A percentile compares a stretch with the other conserved stretches of the same genome.
Evolutionary conservation across 2,888 invertebrate species (phyloP).

Genomic region (Meiosimyza decipiens): DNA sequence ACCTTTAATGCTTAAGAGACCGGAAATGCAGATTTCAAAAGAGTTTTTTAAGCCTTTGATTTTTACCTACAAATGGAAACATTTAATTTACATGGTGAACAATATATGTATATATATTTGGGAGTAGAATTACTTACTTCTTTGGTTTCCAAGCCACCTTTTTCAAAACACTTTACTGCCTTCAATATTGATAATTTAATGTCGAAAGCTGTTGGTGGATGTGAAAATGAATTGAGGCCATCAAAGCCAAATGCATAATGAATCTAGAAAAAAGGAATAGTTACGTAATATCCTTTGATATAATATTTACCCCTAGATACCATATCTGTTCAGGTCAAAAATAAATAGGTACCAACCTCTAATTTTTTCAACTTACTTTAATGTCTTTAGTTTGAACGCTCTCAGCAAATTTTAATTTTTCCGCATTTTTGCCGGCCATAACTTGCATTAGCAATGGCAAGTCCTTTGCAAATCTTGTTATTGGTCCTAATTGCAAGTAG

Average conservation of each 20-base stretch:
- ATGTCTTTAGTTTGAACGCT: conserved; percentile 68
- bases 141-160: conserved; percentile 50
- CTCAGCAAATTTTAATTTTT: conserved; percentile 66
- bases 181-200: conserved; percentile 55
- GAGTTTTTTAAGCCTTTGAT: conserved; percentile 44
- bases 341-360: neutral
- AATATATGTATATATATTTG: neutral
- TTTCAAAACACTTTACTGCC: conserved; percentile 58
- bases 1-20: conserved; percentile 52
- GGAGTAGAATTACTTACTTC: conserved; percentile 43
- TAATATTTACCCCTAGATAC: too few species aligned
- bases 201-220: conserved; percentile 52
- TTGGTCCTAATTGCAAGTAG: conserved; percentile 76
- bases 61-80: conserved; percentile 43
- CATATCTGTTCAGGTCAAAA: neutral
- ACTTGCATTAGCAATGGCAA: conserved; percentile 75
- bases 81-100: neutral
- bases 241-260: conserved; percentile 54
- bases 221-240: conserved; percentile 49
- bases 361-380: conserved; percentile 61
- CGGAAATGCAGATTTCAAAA: conserved; percentile 47
- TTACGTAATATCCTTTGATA: too few species aligned
- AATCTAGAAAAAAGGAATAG: conserved; percentile 46
- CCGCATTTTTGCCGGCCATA: conserved; percentile 70
- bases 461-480: conserved; percentile 83